Conservation (phyloP, 2,888 invertebrate species). For the Cylloceria caligata region DNA sequence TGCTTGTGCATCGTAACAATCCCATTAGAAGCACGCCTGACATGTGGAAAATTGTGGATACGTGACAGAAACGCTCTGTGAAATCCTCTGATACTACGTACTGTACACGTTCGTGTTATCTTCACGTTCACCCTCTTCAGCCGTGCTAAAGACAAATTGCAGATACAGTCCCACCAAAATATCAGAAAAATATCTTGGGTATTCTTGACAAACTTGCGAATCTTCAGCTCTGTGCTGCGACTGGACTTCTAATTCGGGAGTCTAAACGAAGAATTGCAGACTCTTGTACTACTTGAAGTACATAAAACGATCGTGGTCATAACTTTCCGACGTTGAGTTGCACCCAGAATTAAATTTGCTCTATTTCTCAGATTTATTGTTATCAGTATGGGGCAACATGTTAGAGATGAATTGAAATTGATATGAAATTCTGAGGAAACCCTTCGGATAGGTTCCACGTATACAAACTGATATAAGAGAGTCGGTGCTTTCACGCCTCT, state of each 20-base stretch:
- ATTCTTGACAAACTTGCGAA: not conserved
- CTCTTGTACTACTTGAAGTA: not conserved
- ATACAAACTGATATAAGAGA: not conserved
- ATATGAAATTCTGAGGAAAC: not conserved
- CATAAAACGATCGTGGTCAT: not conserved
- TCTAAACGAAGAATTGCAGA: slow-evolving; percentile 1
- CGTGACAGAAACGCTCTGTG: slow-evolving; percentile 43
- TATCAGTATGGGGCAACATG: not conserved
- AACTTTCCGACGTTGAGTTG: not conserved
- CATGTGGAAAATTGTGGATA: slow-evolving; percentile 65
- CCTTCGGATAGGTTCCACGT: not conserved
- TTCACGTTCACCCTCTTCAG: slow-evolving; percentile 16
- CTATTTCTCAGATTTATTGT: not conserved
- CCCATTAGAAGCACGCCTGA: slow-evolving; percentile 70
- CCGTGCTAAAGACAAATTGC: slow-evolving; percentile 14
- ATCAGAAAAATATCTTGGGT: not conserved
- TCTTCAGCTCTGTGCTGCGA: not conserved
- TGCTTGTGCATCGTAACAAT: slow-evolving; percentile 72
- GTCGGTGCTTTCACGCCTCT: not conserved
- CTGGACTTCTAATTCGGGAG: not conserved
- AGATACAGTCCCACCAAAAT: slow-evolving; percentile 21
- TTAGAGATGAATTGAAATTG: not conserved
- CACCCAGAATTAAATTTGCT: not conserved
- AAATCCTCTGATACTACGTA: slow-evolving; percentile 27
- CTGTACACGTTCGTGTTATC: slow-evolving; percentile 29